Percentiles rank a stretch among this genome's conserved stretches.
Evolutionary conservation across 2,113 vertebrate species (phyloP).

Genomic region (Apteryx mantelli): DNA sequence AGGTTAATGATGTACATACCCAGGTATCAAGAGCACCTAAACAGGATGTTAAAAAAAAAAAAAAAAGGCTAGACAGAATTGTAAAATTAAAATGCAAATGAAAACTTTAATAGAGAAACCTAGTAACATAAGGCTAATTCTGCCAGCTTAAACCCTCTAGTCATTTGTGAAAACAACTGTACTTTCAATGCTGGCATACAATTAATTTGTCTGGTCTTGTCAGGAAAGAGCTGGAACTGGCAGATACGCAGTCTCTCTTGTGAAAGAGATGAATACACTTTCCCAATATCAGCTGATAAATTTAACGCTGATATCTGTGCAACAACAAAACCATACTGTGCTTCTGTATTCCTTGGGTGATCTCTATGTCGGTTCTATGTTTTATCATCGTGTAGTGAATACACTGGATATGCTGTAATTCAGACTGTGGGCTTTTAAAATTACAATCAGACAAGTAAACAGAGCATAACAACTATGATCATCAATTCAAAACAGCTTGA

Average conservation of each 20-base stretch:
- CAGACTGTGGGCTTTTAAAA: neutral
- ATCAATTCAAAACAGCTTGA: conserved; percentile 49
- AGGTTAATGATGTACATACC: neutral
- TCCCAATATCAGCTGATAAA: neutral
- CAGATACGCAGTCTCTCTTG: neutral
- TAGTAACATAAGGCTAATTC: neutral
- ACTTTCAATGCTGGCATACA: neutral
- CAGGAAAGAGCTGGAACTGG: neutral
- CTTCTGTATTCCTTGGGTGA: neutral
- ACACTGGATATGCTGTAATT: neutral
- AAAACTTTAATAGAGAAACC: neutral
- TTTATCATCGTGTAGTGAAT: neutral
- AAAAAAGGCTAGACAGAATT: neutral
- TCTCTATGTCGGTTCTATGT: neutral
- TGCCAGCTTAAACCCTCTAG: neutral
- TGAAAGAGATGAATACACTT: neutral
- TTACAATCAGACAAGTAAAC: conserved; percentile 18
- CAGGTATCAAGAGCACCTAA: neutral
- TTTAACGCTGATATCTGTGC: neutral
- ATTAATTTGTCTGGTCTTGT: neutral
- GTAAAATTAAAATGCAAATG: neutral
- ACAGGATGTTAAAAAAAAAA: neutral
- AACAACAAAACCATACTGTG: neutral
- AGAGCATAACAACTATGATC: neutral
- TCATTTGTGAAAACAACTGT: neutral